Evolutionary conservation across 2,797 vertebrate species (phyloP).

Genomic region (Miichthys miiuy): DNA sequence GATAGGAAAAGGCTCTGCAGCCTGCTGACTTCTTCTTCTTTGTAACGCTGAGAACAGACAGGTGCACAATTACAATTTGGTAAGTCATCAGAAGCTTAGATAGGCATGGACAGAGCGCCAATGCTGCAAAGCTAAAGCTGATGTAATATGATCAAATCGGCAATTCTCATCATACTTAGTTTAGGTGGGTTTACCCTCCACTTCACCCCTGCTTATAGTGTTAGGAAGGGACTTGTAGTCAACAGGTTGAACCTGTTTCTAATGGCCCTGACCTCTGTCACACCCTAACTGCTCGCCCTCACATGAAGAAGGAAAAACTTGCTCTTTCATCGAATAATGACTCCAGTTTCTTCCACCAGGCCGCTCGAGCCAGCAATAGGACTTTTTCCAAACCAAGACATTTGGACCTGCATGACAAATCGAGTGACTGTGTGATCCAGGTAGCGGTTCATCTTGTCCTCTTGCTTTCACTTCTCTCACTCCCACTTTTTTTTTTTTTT

Average conservation of each 20-base stretch:
- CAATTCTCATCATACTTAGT: not conserved
- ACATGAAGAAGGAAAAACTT: not conserved
- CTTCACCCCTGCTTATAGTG: not conserved
- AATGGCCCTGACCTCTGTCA: constrained; percentile 10
- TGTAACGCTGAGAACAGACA: not conserved
- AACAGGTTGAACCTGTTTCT: constrained; percentile 47
- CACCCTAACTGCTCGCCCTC: constrained; percentile 11
- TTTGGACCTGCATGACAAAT: not conserved
- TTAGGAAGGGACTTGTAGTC: constrained; percentile 11
- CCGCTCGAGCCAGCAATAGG: not conserved
- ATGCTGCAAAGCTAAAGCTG: not conserved
- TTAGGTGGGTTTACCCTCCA: not conserved
- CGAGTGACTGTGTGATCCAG: not conserved
- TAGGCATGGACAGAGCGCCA: not conserved
- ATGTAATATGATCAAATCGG: not conserved
- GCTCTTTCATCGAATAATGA: constrained; percentile 2
- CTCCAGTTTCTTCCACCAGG: not conserved
- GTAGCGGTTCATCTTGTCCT: not conserved
- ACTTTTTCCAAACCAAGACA: not conserved
- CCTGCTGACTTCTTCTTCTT: too few relatives aligned
- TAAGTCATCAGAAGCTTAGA: not conserved
- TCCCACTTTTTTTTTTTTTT: not conserved
- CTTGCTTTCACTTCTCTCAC: not conserved
- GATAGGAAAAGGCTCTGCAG: too few relatives aligned
- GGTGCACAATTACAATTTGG: not conserved